These are phyloP conservation scores for Lophura nycthemera DNA, from an alignment of 2,113 vertebrate species.

Conservation along the genomic window DNA sequence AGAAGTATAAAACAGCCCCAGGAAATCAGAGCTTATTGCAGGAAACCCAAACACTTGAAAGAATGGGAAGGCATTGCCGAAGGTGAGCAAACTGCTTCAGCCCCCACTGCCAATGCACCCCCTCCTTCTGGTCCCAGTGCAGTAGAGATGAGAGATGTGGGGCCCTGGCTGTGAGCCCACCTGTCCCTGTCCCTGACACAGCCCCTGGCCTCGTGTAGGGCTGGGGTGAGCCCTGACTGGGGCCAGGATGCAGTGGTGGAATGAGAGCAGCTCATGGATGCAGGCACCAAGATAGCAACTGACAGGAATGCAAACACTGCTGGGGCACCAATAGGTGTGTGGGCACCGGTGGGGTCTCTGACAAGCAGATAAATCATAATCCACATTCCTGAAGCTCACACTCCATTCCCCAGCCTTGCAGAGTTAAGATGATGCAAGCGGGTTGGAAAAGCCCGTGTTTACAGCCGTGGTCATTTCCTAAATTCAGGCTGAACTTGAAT, in stretches of 20 bases:
- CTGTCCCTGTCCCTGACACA: too few relatives aligned
- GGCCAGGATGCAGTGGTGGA: background rate
- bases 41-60: background rate
- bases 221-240: background rate
- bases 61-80: background rate
- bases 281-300: background rate
- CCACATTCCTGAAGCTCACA: background rate
- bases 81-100: background rate
- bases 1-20: conserved; percentile 9
- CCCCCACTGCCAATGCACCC: background rate
- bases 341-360: background rate
- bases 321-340: background rate
- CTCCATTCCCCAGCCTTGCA: background rate
- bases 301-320: too few relatives aligned
- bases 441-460: background rate
- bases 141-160: too few relatives aligned
- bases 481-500: background rate
- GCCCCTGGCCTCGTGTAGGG: too few relatives aligned
- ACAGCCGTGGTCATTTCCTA: background rate
- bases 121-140: background rate
- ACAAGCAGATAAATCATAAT: background rate
- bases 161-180: fast-evolving
- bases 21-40: conserved; percentile 23
- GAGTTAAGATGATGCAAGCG: background rate
- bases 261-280: background rate